Base-by-base conservation (phyloP, 1,140 invertebrate genomes). In the Megathymus violae region DNA sequence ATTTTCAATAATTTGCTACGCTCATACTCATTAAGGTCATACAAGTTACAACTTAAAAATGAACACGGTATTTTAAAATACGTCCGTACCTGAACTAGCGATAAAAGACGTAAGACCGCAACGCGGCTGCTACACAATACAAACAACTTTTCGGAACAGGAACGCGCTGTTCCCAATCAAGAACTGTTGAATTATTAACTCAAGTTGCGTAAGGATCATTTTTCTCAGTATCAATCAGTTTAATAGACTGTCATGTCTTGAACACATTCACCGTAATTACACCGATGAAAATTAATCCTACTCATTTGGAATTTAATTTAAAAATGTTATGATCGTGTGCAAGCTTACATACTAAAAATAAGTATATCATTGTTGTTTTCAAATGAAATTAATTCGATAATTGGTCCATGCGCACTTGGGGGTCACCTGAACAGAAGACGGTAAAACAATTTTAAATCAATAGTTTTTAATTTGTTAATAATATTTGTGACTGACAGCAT, bases 401-500 rank as follows among this genome's bases (percentile, higher is more conserved):
- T 87, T 86, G 81, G 71, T 89, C 80, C 78, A 85, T 87, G 85
- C 84, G 74, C 71, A 66, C 85, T 71, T 80, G 82, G 78, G n/a
- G 80, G 82, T 82, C 80, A 67, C 74, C 82, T 83, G 80, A 82
- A 82, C 85, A 90, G 88, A 90, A 81, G 88, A 90, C 86, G 88
- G 88, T 90, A 90, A 90, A 81, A 76, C 46, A 62, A 76, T 84
- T 88, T 89, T 88, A 59, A 78, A 76, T 83, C 72, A 76, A 82
- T 78, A 80, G 60, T 76, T 82, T 75, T 69, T 71, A n/a, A 66
- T 78, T 70, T 85, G 74, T 84, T 85, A 67, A 71, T 86, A 79
- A 78, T 82, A 76, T 78, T 78, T 85, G 88, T 90, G 82, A 90
- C 88, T 90, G 82, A 90, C 86, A 72, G 88, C 88, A 90, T 90